A percentile compares a stretch with the other conserved stretches of the same genome.
These are phyloP conservation scores for Eriocheir sinensis DNA, from an alignment of 1,140 invertebrate genomes.

Conservation along the genomic window DNA sequence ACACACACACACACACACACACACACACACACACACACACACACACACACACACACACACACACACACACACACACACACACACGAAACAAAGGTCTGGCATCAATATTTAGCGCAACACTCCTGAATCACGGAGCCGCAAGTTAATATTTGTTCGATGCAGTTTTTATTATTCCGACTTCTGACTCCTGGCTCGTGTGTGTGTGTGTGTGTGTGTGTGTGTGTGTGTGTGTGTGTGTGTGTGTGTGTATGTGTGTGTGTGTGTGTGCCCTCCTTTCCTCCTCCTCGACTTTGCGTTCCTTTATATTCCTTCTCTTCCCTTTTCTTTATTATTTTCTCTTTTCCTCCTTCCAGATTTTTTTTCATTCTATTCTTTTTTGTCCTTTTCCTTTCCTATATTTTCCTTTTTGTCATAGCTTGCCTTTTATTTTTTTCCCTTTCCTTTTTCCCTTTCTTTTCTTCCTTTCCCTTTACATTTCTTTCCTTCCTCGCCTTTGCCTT, in stretches of 20 bases:
- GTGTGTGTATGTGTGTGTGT: neutral
- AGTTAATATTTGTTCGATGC: constrained; percentile 46
- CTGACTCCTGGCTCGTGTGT: neutral
- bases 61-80: constrained; percentile 56
- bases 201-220: constrained; percentile 22
- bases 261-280: neutral
- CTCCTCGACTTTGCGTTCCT: neutral
- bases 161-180: constrained; percentile 20
- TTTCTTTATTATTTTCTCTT: neutral
- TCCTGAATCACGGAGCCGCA: neutral
- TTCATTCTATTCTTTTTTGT: no score
- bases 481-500: no score
- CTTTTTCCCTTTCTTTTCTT: no score
- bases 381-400: no score
- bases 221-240: constrained; percentile 22
- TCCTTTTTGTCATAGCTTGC: no score
- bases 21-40: constrained; percentile 49
- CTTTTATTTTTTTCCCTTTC: no score
- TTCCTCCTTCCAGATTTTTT: no score
- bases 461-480: no score
- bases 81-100: constrained; percentile 31
- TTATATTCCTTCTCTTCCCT: neutral
- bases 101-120: neutral
- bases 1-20: constrained; percentile 49
- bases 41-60: constrained; percentile 32